Conservation (phyloP, 2,113 vertebrate genomes). For the Larimichthys crocea region DNA sequence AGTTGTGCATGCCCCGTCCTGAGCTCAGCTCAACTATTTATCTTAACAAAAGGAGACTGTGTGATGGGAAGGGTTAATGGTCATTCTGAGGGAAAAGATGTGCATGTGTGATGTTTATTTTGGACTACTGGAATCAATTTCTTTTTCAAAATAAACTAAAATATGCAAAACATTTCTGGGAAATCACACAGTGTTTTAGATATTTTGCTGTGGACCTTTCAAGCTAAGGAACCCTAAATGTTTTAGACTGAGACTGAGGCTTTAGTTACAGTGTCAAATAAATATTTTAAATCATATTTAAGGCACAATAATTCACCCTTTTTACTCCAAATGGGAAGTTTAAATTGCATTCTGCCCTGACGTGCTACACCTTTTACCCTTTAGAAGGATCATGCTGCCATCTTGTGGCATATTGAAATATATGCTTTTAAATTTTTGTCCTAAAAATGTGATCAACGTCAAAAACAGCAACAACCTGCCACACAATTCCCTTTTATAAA, state of each 20-base stretch:
- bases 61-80: not conserved
- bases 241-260: conserved; percentile 5
- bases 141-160: no score
- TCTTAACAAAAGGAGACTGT: conserved; percentile 8
- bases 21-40: conserved; percentile 41
- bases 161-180: not conserved
- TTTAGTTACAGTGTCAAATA: not conserved
- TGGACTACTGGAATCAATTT: not conserved
- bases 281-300: not conserved
- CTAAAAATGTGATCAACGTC: not conserved
- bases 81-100: not conserved
- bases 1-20: conserved; percentile 61
- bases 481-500: not conserved
- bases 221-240: not conserved
- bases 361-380: not conserved
- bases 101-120: not conserved
- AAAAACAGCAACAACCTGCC: not conserved
- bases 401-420: conserved; percentile 58
- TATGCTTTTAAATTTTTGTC: not conserved
- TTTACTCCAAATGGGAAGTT: not conserved
- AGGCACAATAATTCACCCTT: not conserved
- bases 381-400: conserved; percentile 58
- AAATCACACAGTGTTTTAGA: not conserved
- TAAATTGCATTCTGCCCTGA: not conserved
- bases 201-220: not conserved